A percentile compares a stretch with the other conserved stretches of the same genome.
These are phyloP conservation scores for Orthonevra nobilis DNA, from an alignment of 2,888 invertebrate species.

Conservation along the genomic window DNA sequence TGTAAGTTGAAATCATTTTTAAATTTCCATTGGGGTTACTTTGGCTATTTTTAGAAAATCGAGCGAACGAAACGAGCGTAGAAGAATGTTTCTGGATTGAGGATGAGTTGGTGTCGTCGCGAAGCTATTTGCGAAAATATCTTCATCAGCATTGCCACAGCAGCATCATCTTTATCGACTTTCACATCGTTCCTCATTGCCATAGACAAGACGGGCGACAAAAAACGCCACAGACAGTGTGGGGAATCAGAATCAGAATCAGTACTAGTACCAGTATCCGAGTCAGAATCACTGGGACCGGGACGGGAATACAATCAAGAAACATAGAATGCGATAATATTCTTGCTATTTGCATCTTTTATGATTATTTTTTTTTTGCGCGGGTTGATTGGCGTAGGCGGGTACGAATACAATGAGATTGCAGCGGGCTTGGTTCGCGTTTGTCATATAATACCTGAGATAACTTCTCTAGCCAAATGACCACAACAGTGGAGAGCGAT, in stretches of 20 bases:
- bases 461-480: constrained; percentile 46
- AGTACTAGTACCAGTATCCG: too few species aligned
- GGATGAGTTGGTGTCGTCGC: constrained; percentile 52
- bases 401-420: constrained; percentile 30
- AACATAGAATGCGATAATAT: constrained; percentile 16
- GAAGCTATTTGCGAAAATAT: constrained; percentile 51
- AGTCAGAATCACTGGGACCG: neutral
- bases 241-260: constrained; percentile 35
- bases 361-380: constrained; percentile 27
- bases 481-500: neutral
- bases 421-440: constrained; percentile 27
- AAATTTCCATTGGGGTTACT: constrained; percentile 67
- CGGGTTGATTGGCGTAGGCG: constrained; percentile 59
- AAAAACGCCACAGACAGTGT: constrained; percentile 47
- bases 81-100: constrained; percentile 60
- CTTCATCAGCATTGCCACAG: constrained; percentile 25
- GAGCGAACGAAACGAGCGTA: constrained; percentile 14
- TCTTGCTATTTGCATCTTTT: constrained; percentile 14
- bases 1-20: constrained; percentile 52
- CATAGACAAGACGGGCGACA: constrained; percentile 18
- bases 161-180: constrained; percentile 24
- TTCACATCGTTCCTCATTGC: constrained; percentile 44
- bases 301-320: too few species aligned
- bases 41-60: constrained; percentile 55
- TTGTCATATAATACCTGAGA: constrained; percentile 46